A percentile compares a stretch with the other conserved stretches of the same genome.
Conservation (phyloP, 2,113 vertebrate species). For the Probosciger aterrimus region DNA sequence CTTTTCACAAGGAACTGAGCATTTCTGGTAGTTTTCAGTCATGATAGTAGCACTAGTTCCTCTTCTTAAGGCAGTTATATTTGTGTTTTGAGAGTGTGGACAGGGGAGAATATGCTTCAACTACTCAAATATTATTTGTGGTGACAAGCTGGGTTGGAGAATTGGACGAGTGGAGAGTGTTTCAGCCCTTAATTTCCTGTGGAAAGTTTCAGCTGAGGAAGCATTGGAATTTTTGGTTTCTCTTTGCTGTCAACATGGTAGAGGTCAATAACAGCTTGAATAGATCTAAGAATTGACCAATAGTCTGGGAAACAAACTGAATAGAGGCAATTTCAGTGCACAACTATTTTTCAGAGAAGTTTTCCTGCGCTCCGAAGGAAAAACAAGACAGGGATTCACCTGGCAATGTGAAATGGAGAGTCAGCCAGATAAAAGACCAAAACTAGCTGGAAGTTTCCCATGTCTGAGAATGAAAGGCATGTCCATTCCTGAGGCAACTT, state of each 20-base stretch:
- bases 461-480: background rate
- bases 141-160: background rate
- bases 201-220: background rate
- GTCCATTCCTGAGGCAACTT: background rate
- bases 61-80: background rate
- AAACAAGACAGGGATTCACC: background rate
- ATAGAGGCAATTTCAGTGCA: background rate
- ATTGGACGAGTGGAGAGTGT: background rate
- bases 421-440: background rate
- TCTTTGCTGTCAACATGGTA: background rate
- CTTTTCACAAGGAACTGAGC: background rate
- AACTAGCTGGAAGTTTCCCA: background rate
- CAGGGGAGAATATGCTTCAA: background rate
- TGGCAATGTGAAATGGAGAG: background rate
- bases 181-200: constrained; percentile 44
- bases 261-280: background rate
- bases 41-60: background rate
- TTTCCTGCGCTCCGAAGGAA: background rate
- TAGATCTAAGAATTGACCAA: background rate
- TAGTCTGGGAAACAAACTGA: background rate
- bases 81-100: background rate
- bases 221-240: background rate
- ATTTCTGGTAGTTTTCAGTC: background rate
- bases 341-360: background rate
- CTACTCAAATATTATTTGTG: background rate